Conservation (phyloP, 2,113 vertebrate species). For the Phalacrocorax pelagicus region DNA sequence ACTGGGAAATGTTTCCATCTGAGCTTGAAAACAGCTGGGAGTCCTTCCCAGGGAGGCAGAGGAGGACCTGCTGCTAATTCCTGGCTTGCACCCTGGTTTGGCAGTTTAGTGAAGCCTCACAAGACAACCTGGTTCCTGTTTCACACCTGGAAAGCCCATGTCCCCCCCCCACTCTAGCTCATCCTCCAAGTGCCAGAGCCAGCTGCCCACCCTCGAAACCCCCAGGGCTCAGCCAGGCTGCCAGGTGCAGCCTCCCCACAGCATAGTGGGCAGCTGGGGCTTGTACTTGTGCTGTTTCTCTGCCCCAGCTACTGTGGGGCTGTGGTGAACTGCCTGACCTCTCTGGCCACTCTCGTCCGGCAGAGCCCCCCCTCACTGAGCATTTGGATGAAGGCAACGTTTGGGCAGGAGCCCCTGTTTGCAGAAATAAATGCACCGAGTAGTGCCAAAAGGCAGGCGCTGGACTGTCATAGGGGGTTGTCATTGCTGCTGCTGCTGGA, state of each 20-base stretch:
- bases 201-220: not conserved
- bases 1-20: not conserved
- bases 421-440: not conserved
- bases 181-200: fast-evolving
- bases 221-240: not conserved
- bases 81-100: not conserved
- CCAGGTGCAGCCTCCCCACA: fast-evolving
- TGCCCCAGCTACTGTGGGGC: not conserved
- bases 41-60: not conserved
- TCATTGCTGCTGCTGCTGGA: not conserved
- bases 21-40: not conserved
- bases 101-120: not conserved
- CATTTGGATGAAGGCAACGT: not conserved
- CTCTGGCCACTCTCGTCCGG: fast-evolving
- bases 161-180: not conserved
- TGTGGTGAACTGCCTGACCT: fast-evolving
- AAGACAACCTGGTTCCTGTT: not conserved
- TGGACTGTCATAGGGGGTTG: fast-evolving
- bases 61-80: not conserved
- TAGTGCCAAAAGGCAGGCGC: not conserved
- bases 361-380: not conserved
- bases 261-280: not conserved
- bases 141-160: not conserved
- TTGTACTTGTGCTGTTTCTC: fast-evolving
- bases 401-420: not conserved